Evolutionary conservation across 92 coral and sea anemone species (phyloP).

Genomic region (Montipora capitata): DNA sequence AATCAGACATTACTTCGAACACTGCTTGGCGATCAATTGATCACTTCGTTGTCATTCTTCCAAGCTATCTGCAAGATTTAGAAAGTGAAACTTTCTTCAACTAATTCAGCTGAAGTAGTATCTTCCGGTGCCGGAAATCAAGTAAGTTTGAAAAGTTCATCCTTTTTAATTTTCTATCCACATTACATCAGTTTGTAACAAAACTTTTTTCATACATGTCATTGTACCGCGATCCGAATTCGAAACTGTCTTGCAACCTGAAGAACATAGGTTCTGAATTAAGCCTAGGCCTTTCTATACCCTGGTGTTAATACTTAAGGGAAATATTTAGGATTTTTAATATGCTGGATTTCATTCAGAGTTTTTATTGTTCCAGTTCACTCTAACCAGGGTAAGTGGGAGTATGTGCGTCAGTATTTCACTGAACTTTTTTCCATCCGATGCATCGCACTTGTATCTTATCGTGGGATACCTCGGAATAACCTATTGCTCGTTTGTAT

Average conservation of each 20-base stretch:
- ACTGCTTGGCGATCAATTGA: neutral
- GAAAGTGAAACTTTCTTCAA: neutral
- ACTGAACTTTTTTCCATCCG: no score
- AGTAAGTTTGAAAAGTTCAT: neutral
- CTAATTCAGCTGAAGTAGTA: neutral
- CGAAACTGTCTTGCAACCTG: neutral
- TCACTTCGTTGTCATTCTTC: neutral
- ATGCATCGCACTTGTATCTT: no score
- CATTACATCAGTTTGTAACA: neutral
- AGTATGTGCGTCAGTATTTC: no score
- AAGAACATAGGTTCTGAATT: no score
- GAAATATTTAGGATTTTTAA: no score
- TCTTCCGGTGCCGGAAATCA: conserved; percentile 22
- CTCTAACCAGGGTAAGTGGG: no score
- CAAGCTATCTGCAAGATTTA: neutral
- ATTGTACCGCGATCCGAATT: neutral
- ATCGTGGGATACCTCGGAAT: no score
- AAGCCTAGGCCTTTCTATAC: no score
- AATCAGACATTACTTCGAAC: conserved; percentile 1
- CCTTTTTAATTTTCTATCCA: neutral
- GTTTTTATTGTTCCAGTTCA: no score
- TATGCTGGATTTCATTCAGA: no score
- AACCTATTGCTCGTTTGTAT: no score
- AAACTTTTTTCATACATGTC: neutral
- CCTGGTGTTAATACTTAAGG: no score